A percentile compares a stretch with the other conserved stretches of the same genome.
phyloP scores from a whole-genome alignment of 2,888 invertebrate genomes.

The Megamerina dolium region DNA sequence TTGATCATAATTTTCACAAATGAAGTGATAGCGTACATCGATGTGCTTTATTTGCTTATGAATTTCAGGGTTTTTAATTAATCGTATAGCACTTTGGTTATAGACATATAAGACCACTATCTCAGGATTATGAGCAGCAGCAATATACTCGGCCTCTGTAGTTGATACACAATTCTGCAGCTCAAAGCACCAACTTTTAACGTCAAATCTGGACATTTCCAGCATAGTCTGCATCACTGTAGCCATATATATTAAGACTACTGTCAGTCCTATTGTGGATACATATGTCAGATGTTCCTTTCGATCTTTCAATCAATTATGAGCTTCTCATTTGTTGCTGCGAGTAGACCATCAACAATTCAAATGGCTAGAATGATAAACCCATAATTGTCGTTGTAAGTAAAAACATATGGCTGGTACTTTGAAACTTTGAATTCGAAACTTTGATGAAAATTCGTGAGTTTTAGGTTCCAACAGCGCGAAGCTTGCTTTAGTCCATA shows the following conservation, averaged over 20 bases:
- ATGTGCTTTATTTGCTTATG: slow-evolving; percentile 9
- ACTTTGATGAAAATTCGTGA: too few relatives aligned
- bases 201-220: neutral
- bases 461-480: too few relatives aligned
- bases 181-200: slow-evolving; percentile 1
- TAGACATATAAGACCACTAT: neutral
- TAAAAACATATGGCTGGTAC: too few relatives aligned
- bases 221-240: neutral
- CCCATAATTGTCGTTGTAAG: too few relatives aligned
- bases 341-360: too few relatives aligned
- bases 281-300: neutral
- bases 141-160: slow-evolving; percentile 5
- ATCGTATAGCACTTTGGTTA: slow-evolving; percentile 7
- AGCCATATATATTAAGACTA: neutral
- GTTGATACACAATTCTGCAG: slow-evolving; percentile 2
- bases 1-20: slow-evolving; percentile 3
- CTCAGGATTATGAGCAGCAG: neutral
- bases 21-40: slow-evolving; percentile 11
- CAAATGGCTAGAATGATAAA: too few relatives aligned
- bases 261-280: neutral
- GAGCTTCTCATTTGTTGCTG: too few relatives aligned
- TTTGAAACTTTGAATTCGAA: too few relatives aligned
- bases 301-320: neutral
- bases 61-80: slow-evolving; percentile 8
- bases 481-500: neutral